These are phyloP conservation scores for Acinonyx jubatus DNA, from an alignment of 2,113 vertebrate genomes.

Conservation along the genomic window DNA sequence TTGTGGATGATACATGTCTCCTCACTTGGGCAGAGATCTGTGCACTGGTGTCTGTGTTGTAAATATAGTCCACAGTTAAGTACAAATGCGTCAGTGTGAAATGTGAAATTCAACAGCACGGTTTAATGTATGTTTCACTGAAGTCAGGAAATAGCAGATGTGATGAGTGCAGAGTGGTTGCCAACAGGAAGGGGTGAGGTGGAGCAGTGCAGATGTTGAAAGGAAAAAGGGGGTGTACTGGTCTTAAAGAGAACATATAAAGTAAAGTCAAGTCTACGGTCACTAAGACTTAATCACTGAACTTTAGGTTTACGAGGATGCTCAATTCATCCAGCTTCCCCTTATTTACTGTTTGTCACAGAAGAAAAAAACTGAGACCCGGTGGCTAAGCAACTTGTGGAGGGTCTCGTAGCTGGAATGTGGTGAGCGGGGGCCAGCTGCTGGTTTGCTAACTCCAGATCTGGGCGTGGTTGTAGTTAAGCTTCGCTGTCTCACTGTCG, in stretches of 20 bases:
- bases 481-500: rapidly evolving
- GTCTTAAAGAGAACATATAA: background rate
- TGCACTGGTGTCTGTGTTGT: background rate
- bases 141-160: background rate
- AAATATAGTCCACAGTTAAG: background rate
- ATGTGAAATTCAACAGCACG: background rate
- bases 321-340: background rate
- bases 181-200: background rate
- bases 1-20: background rate
- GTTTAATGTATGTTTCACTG: background rate
- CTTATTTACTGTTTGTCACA: background rate
- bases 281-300: background rate
- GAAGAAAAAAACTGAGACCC: background rate
- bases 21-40: background rate
- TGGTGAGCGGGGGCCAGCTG: background rate
- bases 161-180: background rate
- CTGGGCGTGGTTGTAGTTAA: background rate
- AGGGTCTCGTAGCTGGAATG: background rate
- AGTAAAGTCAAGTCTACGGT: background rate
- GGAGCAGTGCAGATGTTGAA: background rate
- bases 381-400: background rate
- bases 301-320: background rate
- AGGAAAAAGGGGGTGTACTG: background rate
- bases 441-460: background rate
- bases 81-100: background rate